A percentile compares a stretch with the other conserved stretches of the same genome.
Conservation (phyloP, 2,797 vertebrate species). For the Novumbra hubbsi region DNA sequence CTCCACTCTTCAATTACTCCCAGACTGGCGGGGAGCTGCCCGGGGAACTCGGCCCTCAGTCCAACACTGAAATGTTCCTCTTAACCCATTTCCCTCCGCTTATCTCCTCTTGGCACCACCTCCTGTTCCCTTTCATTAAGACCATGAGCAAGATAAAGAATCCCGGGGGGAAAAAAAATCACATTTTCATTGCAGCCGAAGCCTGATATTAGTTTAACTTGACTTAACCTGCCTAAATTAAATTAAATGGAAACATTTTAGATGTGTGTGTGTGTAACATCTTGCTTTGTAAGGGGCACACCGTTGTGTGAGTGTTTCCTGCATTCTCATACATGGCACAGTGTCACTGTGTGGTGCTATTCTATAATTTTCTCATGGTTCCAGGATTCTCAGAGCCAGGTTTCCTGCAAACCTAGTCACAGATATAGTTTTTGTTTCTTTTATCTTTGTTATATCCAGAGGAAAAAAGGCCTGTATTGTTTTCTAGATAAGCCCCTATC, state of each 20-base stretch:
- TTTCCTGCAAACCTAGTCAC: background rate
- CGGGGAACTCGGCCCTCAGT: background rate
- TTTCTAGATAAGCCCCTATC: background rate
- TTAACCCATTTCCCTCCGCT: conserved; percentile 13
- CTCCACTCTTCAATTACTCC: background rate
- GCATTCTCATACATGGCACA: background rate
- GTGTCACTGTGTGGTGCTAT: background rate
- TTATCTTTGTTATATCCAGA: background rate
- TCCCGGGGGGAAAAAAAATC: background rate
- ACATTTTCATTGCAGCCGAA: conserved; percentile 24
- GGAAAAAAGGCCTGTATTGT: background rate
- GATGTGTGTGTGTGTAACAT: background rate
- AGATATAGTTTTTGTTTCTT: background rate
- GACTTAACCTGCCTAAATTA: conserved; percentile 31
- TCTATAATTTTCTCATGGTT: background rate
- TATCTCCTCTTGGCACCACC: conserved; percentile 12
- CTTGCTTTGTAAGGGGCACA: background rate
- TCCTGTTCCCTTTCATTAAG: conserved; percentile 8
- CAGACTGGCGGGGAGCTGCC: background rate
- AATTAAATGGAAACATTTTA: conserved; percentile 20
- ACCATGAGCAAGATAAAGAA: conserved; percentile 27
- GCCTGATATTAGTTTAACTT: conserved; percentile 34
- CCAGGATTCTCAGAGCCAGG: background rate
- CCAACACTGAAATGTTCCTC: conserved; percentile 1
- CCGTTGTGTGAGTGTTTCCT: background rate